Evolutionary conservation across 2,888 invertebrate species (phyloP).

Genomic region (Carterocephalus palaemon): DNA sequence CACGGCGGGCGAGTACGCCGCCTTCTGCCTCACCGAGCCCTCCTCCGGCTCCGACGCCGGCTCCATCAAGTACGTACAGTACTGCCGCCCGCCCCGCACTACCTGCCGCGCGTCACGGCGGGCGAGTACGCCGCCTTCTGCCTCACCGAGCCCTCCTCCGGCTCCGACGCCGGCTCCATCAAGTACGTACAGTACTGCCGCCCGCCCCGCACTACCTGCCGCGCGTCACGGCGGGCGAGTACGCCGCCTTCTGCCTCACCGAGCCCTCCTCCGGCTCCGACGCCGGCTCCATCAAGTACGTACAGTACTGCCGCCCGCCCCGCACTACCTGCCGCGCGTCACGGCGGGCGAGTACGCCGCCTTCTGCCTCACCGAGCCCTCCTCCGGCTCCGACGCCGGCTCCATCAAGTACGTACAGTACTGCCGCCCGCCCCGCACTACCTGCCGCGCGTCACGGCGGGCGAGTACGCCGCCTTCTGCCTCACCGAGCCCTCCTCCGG

Average conservation of each 20-base stretch:
- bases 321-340: too few relatives aligned
- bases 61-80: slow-evolving; percentile 83
- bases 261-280: slow-evolving; percentile 97
- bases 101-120: slow-evolving; percentile 91
- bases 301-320: too few relatives aligned
- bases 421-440: too few relatives aligned
- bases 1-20: slow-evolving; percentile 90
- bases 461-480: too few relatives aligned
- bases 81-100: too few relatives aligned
- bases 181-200: too few relatives aligned
- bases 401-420: too few relatives aligned
- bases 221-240: slow-evolving; percentile 88
- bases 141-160: slow-evolving; percentile 95
- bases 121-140: slow-evolving; percentile 96
- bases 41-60: slow-evolving; percentile 96
- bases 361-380: too few relatives aligned
- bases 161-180: slow-evolving; percentile 96
- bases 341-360: too few relatives aligned
- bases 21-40: slow-evolving; percentile 98
- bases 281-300: slow-evolving; percentile 88
- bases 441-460: too few relatives aligned
- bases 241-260: slow-evolving; percentile 97
- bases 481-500: too few relatives aligned
- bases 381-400: too few relatives aligned
- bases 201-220: slow-evolving; percentile 94